Conservation (phyloP, 2,113 vertebrate species). For the Lathamus discolor region DNA sequence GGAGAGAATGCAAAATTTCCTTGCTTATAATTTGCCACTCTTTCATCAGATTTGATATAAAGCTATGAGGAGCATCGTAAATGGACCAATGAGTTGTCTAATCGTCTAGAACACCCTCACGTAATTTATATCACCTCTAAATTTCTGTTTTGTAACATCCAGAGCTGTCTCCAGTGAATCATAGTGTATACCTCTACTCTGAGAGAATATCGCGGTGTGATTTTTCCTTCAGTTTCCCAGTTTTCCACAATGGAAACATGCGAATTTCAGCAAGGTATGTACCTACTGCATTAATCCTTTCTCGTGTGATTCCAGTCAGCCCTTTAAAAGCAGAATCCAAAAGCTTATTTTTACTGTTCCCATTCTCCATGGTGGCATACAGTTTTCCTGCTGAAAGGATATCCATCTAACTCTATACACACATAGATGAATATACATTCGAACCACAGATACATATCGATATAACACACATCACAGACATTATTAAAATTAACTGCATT, state of each 20-base stretch:
- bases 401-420: background rate
- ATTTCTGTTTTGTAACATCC: slow-evolving; percentile 23
- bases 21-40: background rate
- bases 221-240: slow-evolving; percentile 20
- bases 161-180: slow-evolving; percentile 14
- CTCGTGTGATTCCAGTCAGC: background rate
- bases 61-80: background rate
- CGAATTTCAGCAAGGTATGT: background rate
- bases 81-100: slow-evolving; percentile 1
- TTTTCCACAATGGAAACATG: background rate
- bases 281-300: background rate
- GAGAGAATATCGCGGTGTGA: background rate
- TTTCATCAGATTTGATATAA: background rate
- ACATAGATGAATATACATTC: background rate
- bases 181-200: background rate
- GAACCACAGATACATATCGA: background rate
- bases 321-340: background rate
- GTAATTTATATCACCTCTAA: background rate
- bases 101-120: slow-evolving; percentile 3
- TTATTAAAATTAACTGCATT: slow-evolving; percentile 19
- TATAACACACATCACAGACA: background rate
- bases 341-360: background rate
- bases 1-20: background rate
- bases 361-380: background rate
- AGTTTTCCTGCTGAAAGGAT: slow-evolving; percentile 9